Base-by-base conservation (phyloP, 37 sponge, comb jelly and placozoan species). In the Oscarella lobularis region DNA sequence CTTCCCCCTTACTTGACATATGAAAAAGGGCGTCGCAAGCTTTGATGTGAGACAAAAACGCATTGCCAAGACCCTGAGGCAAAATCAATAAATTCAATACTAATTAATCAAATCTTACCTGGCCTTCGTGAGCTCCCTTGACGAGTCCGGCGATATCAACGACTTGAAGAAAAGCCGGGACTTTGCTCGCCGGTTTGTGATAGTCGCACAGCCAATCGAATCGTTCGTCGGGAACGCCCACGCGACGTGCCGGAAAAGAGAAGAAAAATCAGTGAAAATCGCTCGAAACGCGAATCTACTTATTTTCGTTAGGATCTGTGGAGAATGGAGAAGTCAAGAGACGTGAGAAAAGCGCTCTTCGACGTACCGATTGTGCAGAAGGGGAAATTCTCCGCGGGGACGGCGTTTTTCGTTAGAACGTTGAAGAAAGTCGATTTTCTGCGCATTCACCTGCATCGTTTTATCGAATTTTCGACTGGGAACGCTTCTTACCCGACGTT, bases 331-430 rank as follows among this genome's bases (percentile, higher is more conserved):
- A n/a, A n/a, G n/a, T n/a, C n/a, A n/a, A n/a, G n/a, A n/a, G n/a
- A n/a, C n/a, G n/a, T n/a, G n/a, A n/a, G n/a, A n/a, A n/a, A n/a
- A n/a, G n/a, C n/a, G n/a, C n/a, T n/a, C n/a, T n/a, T n/a, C n/a
- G n/a, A n/a, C n/a, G n/a, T n/a, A n/a, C n/a, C n/a, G 36, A 96
- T 96, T 39, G 98, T 96, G 83, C 98, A 96, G 89, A 96, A 96
- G 6, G 98, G 98, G 40, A 92, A 96, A 82, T 96, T 96, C 73
- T 96, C 98, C 33, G 98, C 94, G 41, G 98, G 76, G 36, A 85
- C 95, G 40, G 78, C 72, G 48, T 87, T 90, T 75, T 92, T 89
- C 29, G 93, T 92, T 68, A 96, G 75, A 14, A 92, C 91, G 73
- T 96, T 96, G 80, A 96, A 96, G 81, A 96, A 96, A 3, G 98